Base-by-base conservation (phyloP, 2,888 invertebrate species). In the Trissolcus brochymenae region DNA sequence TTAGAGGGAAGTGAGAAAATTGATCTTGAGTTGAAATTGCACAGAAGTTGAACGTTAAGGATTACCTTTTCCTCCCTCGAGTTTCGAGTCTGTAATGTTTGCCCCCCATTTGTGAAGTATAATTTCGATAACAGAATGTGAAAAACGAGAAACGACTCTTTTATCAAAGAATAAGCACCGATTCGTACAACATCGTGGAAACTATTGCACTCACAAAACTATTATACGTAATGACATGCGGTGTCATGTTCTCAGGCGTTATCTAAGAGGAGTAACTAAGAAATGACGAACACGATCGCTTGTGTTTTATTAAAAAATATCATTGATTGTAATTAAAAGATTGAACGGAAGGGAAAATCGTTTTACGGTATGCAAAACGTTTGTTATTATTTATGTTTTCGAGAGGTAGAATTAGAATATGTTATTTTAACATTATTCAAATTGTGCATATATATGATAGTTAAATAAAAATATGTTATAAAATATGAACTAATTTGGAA, bases 211-310 rank as follows among this genome's bases (percentile, higher is more conserved):
- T 50, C 41, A 41, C 35, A 40, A n/a, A 75, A 65, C 65, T 70
- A 46, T 65, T 60, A 70, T 49, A 43, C 49, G 75, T 76, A 76
- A 76, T 65, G 60, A 70, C 75, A 70, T 65, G 75, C 75, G 65
- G 65, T 70, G 70, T 76, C 75, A 76, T 76, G 65, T 76, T 65
- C 70, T 60, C 25, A 25, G 16, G 57, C 70, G 65, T 76, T 76
- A 76, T 67, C 68, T 68, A 70, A 76, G 70, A 76, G 59, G 49
- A 46, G 51, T 49, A 40, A 51, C 60, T 46, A 41, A 55, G 75
- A 65, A 76, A 40, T 60, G 60, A 70, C 75, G 70, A 65, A 65
- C 43, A 53, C 50, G 53, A 54, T 59, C 54, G 50, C 49, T 35
- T n/a, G 35, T 19, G 56, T 57, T 68, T 41, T 50, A 54, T 50